phyloP scores from a whole-genome alignment of 2,113 vertebrate genomes.

The Thermophis baileyi region DNA sequence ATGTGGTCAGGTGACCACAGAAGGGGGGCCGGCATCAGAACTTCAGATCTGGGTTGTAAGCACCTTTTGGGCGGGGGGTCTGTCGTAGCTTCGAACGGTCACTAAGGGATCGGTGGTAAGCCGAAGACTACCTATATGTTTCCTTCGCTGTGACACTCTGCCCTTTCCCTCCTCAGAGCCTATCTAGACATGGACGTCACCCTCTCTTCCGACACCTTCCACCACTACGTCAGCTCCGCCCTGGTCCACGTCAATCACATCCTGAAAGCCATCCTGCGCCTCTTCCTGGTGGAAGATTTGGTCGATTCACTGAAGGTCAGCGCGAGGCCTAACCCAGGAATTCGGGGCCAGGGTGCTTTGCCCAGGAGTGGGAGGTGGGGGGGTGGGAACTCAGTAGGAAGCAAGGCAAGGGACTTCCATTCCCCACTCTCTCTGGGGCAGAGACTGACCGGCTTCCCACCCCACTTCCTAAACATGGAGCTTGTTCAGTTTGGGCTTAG shows the following conservation, averaged over 20 bases:
- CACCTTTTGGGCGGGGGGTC: no score
- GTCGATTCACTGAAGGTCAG: conserved; percentile 89
- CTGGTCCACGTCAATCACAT: conserved; percentile 81
- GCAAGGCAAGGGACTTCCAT: background rate
- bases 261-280: conserved; percentile 81
- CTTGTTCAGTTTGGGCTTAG: background rate
- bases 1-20: no score
- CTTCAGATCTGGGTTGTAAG: no score
- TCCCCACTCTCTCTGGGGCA: background rate
- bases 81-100: no score
- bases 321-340: background rate
- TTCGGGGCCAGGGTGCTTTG: no score
- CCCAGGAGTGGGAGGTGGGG: background rate
- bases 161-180: conserved; percentile 34
- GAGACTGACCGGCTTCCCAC: background rate
- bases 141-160: background rate
- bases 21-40: no score
- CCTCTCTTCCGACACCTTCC: conserved; percentile 84
- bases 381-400: background rate
- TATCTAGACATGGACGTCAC: conserved; percentile 84
- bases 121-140: background rate
- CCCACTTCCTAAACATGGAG: background rate
- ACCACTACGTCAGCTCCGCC: conserved; percentile 78
- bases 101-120: background rate
- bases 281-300: conserved; percentile 89